phyloP scores from a whole-genome alignment of 2,888 invertebrate species.

The Scaptomyza reducta region DNA sequence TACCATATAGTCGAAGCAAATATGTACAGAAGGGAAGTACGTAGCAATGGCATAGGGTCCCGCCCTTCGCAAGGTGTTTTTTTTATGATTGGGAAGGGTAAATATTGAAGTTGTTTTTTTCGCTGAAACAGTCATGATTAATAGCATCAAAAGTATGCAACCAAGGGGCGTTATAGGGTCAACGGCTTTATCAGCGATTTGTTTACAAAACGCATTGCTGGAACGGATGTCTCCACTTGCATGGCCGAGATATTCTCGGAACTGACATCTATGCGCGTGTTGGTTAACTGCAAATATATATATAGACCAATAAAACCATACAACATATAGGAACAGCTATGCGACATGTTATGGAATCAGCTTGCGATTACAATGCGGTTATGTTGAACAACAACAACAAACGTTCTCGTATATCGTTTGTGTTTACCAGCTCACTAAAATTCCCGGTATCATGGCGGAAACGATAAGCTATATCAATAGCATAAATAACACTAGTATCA shows the following conservation, averaged over 20 bases:
- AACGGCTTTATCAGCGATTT: constrained; percentile 37
- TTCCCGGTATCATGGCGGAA: constrained; percentile 33
- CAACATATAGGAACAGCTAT: constrained; percentile 6
- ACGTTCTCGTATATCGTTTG: constrained; percentile 9
- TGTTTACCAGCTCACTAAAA: constrained; percentile 27
- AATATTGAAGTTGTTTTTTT: constrained; percentile 19
- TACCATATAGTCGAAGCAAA: neutral
- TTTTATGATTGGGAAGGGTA: constrained; percentile 26
- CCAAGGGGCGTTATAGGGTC: neutral
- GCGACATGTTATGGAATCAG: constrained; percentile 21
- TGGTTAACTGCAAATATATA: constrained; percentile 7
- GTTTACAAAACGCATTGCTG: constrained; percentile 27
- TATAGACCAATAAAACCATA: neutral
- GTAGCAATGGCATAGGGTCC: constrained; percentile 4
- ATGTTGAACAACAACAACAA: constrained; percentile 25
- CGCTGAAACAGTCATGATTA: constrained; percentile 32
- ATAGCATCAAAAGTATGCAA: neutral
- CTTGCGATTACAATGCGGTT: constrained; percentile 25
- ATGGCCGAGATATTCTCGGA: constrained; percentile 34
- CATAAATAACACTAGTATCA: constrained; percentile 6
- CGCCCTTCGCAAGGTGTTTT: constrained; percentile 47
- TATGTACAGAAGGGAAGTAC: neutral
- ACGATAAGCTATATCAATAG: constrained; percentile 40
- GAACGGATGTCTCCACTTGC: constrained; percentile 52
- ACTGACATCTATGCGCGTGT: constrained; percentile 18